Conservation (phyloP, 2,113 vertebrate species). For the Eudyptes chrysolophus region DNA sequence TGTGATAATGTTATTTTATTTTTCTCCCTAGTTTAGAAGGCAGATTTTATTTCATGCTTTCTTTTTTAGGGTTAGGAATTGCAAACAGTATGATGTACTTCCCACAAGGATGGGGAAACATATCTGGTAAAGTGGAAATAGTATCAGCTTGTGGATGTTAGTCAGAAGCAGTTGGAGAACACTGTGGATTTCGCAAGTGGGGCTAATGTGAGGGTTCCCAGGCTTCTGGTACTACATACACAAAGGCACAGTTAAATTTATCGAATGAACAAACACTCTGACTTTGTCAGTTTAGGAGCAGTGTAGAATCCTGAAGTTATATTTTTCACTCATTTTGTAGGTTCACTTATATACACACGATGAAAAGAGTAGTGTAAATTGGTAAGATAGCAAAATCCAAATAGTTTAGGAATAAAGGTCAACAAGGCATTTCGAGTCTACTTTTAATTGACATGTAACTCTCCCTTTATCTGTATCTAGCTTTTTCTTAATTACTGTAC, state of each 20-base stretch:
- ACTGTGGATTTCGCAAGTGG: background rate
- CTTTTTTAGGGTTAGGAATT: background rate
- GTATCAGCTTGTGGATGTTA: background rate
- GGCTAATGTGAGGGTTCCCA: background rate
- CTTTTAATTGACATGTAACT: background rate
- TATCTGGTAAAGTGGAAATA: background rate
- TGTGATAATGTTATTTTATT: background rate
- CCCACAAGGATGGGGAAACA: rapidly evolving
- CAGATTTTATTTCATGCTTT: background rate
- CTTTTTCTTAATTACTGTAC: background rate
- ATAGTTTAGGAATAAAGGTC: background rate
- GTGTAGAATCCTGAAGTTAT: background rate
- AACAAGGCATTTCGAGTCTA: background rate
- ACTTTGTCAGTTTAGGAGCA: background rate
- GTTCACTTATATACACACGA: background rate
- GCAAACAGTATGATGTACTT: background rate
- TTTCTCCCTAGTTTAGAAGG: background rate
- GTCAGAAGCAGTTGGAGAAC: background rate
- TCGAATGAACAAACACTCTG: background rate
- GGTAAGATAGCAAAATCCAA: background rate
- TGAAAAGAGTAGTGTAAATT: background rate
- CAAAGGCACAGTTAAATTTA: background rate
- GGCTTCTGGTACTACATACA: background rate
- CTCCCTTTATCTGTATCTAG: background rate
- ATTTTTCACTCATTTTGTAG: background rate